Percentiles rank a stretch among this genome's conserved stretches.
phyloP scores from a whole-genome alignment of 2,888 invertebrate genomes.

The Heteromyza rotundicornis region DNA sequence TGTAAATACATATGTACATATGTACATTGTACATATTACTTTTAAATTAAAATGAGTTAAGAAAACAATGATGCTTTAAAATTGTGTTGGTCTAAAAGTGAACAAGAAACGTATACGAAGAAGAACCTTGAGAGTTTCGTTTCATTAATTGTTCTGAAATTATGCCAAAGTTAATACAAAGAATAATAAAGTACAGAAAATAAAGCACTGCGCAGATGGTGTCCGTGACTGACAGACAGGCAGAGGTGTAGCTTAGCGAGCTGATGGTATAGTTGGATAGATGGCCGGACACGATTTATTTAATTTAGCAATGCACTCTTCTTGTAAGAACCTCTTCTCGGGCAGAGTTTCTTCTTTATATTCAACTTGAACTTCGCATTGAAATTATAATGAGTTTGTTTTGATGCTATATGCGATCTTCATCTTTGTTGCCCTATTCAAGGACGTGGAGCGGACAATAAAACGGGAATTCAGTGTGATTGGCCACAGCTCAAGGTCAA shows the following conservation, averaged over 20 bases:
- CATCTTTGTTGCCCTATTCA: constrained; percentile 30
- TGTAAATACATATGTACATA: neutral
- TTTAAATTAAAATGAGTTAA: no score
- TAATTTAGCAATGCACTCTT: neutral
- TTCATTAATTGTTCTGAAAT: constrained; percentile 1
- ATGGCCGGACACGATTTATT: neutral
- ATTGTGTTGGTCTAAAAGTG: no score
- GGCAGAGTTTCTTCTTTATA: neutral
- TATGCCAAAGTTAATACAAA: constrained; percentile 10
- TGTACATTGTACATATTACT: no score
- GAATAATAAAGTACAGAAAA: neutral
- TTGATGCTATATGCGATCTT: constrained; percentile 1
- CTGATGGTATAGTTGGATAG: no score
- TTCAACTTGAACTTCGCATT: neutral
- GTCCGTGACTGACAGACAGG: constrained; percentile 2
- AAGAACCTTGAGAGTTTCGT: neutral
- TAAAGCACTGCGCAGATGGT: neutral
- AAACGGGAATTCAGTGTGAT: constrained; percentile 50
- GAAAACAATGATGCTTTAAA: no score
- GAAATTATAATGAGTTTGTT: constrained; percentile 8
- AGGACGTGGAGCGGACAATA: constrained; percentile 35
- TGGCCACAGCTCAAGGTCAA: constrained; percentile 41
- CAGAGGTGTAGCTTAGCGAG: neutral
- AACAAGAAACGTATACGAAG: no score
- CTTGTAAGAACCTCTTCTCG: neutral